Conservation (phyloP, 2,888 invertebrate species). For the Parasteatoda lunata region DNA sequence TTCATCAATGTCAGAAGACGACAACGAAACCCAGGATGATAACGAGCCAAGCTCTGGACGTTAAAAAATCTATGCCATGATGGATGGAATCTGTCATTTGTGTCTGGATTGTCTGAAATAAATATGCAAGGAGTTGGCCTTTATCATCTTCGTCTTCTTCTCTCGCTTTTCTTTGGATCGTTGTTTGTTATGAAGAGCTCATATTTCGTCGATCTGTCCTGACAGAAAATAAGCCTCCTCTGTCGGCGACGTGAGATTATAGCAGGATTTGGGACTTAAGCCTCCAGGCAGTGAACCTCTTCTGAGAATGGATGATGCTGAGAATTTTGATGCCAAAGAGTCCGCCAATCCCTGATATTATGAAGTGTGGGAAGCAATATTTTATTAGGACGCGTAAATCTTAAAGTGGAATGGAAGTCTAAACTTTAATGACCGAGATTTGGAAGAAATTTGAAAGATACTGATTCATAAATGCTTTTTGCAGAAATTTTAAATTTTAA, state of each 20-base stretch:
- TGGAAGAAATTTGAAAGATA: neutral
- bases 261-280: slow-evolving; percentile 24
- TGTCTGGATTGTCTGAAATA: slow-evolving; percentile 51
- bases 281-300: slow-evolving; percentile 6
- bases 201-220: slow-evolving; percentile 44
- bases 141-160: slow-evolving; percentile 6
- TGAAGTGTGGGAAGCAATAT: slow-evolving; percentile 1
- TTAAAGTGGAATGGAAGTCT: neutral
- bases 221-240: slow-evolving; percentile 36
- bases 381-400: neutral
- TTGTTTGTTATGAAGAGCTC: slow-evolving; percentile 57
- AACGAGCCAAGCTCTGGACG: slow-evolving; percentile 43
- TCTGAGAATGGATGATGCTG: neutral
- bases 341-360: slow-evolving; percentile 5
- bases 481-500: neutral
- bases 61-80: slow-evolving; percentile 56
- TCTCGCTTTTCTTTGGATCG: slow-evolving; percentile 12
- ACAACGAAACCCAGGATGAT: slow-evolving; percentile 42
- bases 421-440: neutral
- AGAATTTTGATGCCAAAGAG: slow-evolving; percentile 14
- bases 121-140: slow-evolving; percentile 57
- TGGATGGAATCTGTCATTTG: slow-evolving; percentile 53
- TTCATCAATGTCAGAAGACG: slow-evolving; percentile 60
- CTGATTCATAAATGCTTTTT: neutral
- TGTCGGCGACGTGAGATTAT: slow-evolving; percentile 44